Percentiles rank a stretch among this genome's conserved stretches.
phyloP scores from a whole-genome alignment of 1,140 invertebrate species.

The Cardiocondyla obscurior region DNA sequence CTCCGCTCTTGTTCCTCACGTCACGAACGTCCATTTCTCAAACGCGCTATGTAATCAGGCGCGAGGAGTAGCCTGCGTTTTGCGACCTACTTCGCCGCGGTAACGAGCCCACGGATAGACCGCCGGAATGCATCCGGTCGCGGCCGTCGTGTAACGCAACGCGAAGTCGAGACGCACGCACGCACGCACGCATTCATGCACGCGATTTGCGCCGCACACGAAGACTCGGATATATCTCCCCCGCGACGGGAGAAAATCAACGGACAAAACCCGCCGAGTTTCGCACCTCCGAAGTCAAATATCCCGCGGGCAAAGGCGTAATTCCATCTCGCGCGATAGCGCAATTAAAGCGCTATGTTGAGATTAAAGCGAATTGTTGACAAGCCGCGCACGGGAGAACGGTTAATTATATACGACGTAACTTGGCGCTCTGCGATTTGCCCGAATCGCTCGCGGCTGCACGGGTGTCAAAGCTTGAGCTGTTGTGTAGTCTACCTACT shows the following conservation, averaged over 20 bases:
- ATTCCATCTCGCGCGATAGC: slow-evolving; percentile 47
- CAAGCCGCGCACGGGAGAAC: neutral
- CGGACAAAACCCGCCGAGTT: neutral
- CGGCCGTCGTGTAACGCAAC: slow-evolving; percentile 7
- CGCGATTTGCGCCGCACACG: slow-evolving; percentile 14
- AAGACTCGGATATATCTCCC: neutral
- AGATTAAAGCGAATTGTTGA: slow-evolving; percentile 56
- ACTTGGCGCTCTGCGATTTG: slow-evolving; percentile 13
- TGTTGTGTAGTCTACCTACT: neutral
- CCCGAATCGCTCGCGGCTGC: neutral
- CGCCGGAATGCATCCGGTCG: slow-evolving; percentile 19
- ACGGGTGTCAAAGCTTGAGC: neutral
- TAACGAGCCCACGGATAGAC: neutral
- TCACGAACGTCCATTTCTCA: slow-evolving; percentile 10
- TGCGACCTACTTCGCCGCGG: slow-evolving; percentile 23
- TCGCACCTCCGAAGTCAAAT: slow-evolving; percentile 40
- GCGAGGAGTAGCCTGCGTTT: neutral
- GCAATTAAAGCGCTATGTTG: slow-evolving; percentile 53
- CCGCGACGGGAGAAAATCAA: slow-evolving; percentile 16
- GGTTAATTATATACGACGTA: slow-evolving; percentile 49
- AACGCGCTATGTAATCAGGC: neutral
- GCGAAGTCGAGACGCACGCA: neutral
- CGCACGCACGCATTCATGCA: neutral
- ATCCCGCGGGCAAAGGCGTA: slow-evolving; percentile 35
- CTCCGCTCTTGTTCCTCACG: neutral